These are phyloP conservation scores for Pterocles orientalis DNA, from an alignment of 2,113 vertebrate genomes.

Conservation along the genomic window DNA sequence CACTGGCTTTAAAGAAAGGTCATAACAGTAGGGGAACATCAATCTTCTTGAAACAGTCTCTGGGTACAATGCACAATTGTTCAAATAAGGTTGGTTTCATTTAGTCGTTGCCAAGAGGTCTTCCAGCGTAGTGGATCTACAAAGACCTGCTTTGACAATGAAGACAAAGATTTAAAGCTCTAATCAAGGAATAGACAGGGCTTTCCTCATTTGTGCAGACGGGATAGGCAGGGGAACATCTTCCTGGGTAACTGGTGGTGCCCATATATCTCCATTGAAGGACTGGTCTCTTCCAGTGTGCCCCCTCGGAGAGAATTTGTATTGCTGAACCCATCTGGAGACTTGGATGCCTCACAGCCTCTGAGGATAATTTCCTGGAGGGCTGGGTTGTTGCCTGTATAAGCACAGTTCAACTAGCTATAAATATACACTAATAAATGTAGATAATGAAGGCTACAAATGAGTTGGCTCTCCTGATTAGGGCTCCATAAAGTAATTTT, in stretches of 20 bases:
- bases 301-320: background rate
- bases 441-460: background rate
- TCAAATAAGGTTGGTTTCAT: background rate
- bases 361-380: background rate
- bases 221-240: background rate
- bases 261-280: background rate
- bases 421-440: constrained; percentile 16
- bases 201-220: background rate
- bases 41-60: background rate
- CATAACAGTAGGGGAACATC: background rate
- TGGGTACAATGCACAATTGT: background rate
- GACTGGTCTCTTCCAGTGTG: background rate
- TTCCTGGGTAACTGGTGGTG: background rate
- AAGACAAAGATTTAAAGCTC: background rate
- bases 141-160: background rate
- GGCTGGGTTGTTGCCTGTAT: background rate
- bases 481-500: constrained; percentile 7
- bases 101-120: background rate
- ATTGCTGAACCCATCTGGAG: background rate
- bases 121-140: background rate
- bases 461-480: background rate
- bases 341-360: fast-evolving
- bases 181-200: background rate
- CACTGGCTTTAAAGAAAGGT: background rate
- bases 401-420: background rate